Percentiles rank a stretch among this genome's conserved stretches.
Evolutionary conservation across 64 coral and sea anemone genomes (phyloP).

Genomic region (Dendrophyllia cribrosa): DNA sequence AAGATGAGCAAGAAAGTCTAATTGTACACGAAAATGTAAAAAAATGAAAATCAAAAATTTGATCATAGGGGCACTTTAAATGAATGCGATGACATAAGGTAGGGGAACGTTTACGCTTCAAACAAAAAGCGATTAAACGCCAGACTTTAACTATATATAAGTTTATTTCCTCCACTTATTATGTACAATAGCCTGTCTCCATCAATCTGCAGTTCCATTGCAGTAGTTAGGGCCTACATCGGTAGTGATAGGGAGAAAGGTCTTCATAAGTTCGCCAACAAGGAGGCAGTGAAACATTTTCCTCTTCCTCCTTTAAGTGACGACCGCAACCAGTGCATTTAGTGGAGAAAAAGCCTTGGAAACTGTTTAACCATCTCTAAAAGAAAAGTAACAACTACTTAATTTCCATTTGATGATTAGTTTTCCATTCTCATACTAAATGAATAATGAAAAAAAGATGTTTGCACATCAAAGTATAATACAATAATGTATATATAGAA

Average conservation of each 20-base stretch:
- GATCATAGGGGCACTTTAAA: no score
- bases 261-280: conserved; percentile 78
- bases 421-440: no score
- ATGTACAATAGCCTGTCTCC: not conserved
- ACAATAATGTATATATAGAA: no score
- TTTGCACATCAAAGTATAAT: no score
- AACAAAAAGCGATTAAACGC: no score
- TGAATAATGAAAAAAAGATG: no score
- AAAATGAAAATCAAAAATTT: no score
- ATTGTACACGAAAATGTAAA: no score
- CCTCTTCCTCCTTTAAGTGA: conserved; percentile 77
- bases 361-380: conserved; percentile 91
- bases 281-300: conserved; percentile 61
- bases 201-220: not conserved
- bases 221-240: conserved; percentile 38
- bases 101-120: no score
- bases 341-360: conserved; percentile 73
- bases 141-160: no score
- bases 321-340: conserved; percentile 76
- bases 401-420: not conserved
- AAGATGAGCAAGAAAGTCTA: no score
- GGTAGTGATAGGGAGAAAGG: conserved; percentile 78
- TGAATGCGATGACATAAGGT: no score
- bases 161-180: not conserved
- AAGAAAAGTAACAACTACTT: not conserved